Evolutionary conservation across 37 sponge, comb jelly and placozoan genomes (phyloP).

Genomic region (Sycon ciliatum): DNA sequence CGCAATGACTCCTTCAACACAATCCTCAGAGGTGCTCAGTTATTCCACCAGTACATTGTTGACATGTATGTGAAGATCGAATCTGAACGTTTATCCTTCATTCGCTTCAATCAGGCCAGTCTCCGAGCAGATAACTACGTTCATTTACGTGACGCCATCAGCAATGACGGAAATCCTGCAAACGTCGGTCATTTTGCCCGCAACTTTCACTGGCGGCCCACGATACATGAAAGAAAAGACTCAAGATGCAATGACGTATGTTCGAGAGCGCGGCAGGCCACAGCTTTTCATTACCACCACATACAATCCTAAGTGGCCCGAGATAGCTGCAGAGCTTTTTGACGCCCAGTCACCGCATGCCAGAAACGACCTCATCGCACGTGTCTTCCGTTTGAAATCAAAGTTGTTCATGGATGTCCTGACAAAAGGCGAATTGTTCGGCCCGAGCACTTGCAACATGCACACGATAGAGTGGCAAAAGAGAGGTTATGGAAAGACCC

Average conservation of each 20-base stretch:
- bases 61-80: conserved; percentile 54
- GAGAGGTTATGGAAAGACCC: too few species aligned
- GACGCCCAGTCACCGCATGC: conserved; percentile 27
- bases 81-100: conserved; percentile 37
- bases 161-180: conserved; percentile 31
- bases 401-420: too few species aligned
- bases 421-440: too few species aligned
- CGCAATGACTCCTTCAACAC: too few species aligned
- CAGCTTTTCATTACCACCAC: conserved; percentile 39
- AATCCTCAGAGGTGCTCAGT: conserved; percentile 12
- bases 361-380: too few species aligned
- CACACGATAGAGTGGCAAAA: too few species aligned
- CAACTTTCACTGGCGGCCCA: too few species aligned
- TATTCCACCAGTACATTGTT: conserved; percentile 53
- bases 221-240: conserved; percentile 47
- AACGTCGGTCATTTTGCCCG: too few species aligned
- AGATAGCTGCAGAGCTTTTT: conserved; percentile 35
- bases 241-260: conserved; percentile 58
- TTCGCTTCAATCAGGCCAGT: conserved; percentile 21
- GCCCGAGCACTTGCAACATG: too few species aligned
- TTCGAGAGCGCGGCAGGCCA: conserved; percentile 36
- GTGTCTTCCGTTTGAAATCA: too few species aligned
- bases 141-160: conserved; percentile 24
- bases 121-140: conserved; percentile 31
- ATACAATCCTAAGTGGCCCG: conserved; percentile 43